phyloP scores from a whole-genome alignment of 1,140 invertebrate genomes.

The Drosophila serrata region DNA sequence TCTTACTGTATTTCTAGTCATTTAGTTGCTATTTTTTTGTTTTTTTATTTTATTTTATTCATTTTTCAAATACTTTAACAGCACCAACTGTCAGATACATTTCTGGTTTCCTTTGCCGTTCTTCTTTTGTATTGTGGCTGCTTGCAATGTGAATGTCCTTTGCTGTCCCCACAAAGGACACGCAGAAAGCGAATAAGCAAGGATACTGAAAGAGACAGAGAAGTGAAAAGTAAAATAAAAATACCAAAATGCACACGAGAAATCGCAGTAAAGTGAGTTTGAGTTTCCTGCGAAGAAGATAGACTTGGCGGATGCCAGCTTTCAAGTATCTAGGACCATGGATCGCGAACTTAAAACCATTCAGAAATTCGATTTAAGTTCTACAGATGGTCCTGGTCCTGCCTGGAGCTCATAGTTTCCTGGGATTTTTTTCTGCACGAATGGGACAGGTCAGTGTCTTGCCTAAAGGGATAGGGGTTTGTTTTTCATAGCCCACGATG shows the following conservation, averaged over 20 bases:
- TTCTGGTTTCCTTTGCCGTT: conserved; percentile 43
- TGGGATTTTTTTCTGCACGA: conserved; percentile 45
- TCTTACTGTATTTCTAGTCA: conserved; percentile 10
- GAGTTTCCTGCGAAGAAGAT: conserved; percentile 3
- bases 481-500: conserved; percentile 20
- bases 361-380: conserved; percentile 39
- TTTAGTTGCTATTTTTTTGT: conserved; percentile 20
- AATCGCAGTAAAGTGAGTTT: conserved; percentile 20
- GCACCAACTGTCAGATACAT: conserved; percentile 78
- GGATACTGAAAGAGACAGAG: background rate
- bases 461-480: background rate
- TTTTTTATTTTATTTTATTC: conserved; percentile 69
- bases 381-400: conserved; percentile 73
- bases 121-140: conserved; percentile 47
- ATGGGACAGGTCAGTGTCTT: conserved; percentile 75
- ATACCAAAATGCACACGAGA: conserved; percentile 17
- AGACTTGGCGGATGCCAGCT: conserved; percentile 15
- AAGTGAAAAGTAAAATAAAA: background rate
- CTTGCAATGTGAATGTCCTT: conserved; percentile 74
- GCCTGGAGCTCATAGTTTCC: conserved; percentile 12
- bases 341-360: conserved; percentile 20
- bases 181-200: conserved; percentile 34
- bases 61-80: conserved; percentile 73
- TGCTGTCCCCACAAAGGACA: conserved; percentile 75
- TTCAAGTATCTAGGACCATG: conserved; percentile 7